Conservation (phyloP, 1,140 invertebrate species). For the Hylyphantes graminicola region DNA sequence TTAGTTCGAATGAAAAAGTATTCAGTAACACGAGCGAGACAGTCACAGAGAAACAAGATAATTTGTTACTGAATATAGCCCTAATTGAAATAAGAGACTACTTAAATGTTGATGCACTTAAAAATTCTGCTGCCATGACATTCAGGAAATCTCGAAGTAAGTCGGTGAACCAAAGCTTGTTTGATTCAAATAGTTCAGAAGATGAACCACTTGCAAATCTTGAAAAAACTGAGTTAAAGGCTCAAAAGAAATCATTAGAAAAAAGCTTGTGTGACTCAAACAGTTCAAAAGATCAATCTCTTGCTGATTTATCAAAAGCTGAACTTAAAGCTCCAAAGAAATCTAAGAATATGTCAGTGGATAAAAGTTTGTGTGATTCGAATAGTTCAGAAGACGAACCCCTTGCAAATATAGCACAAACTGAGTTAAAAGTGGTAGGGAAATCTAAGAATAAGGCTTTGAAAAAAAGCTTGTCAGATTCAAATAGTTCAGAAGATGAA, state of each 20-base stretch:
- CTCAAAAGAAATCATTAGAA: background rate
- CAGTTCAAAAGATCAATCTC: background rate
- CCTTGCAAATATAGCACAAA: background rate
- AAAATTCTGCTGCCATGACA: no score
- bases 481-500: conserved; percentile 7
- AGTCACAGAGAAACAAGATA: no score
- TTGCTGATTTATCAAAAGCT: background rate
- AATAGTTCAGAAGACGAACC: background rate
- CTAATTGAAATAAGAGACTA: no score
- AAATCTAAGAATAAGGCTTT: background rate
- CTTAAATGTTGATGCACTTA: no score
- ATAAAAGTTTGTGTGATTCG: background rate
- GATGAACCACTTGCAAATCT: background rate
- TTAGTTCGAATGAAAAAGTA: no score
- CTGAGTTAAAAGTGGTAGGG: no score
- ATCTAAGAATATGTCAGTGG: background rate
- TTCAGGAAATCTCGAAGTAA: background rate
- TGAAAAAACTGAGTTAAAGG: no score
- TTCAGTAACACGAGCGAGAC: no score
- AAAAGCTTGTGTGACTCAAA: background rate
- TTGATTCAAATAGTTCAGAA: background rate
- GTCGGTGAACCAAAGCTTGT: background rate
- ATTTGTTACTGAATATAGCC: no score
- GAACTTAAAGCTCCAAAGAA: background rate
- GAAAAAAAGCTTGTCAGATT: background rate